Evolutionary conservation across 23 tunicate species (phyloP).

Genomic region (Diplosoma virens): DNA sequence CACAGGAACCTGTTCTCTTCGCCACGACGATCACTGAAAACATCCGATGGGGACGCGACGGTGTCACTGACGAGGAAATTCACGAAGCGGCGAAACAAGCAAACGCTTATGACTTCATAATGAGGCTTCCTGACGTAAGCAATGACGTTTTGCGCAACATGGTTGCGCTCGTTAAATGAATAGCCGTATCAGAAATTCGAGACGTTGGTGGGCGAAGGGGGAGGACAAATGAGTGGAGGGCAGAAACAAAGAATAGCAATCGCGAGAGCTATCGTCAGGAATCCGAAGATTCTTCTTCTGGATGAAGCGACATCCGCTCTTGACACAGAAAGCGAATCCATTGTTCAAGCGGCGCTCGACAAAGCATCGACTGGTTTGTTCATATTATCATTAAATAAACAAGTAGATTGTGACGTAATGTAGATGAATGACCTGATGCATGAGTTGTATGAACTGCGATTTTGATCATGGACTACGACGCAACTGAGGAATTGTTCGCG

Average conservation of each 20-base stretch:
- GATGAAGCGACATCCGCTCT: constrained; percentile 99
- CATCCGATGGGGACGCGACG: constrained; percentile 96
- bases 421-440: too few species aligned
- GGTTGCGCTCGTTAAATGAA: too few species aligned
- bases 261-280: constrained; percentile 94
- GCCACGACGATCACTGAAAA: constrained; percentile 86
- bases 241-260: constrained; percentile 98
- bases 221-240: constrained; percentile 98
- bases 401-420: too few species aligned
- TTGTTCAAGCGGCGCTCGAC: constrained; percentile 93
- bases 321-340: constrained; percentile 94
- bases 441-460: too few species aligned
- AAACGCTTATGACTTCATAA: constrained; percentile 93
- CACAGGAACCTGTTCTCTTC: constrained; percentile 92
- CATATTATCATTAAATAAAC: too few species aligned
- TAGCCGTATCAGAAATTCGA: constrained; percentile 66
- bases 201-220: constrained; percentile 97
- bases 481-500: not conserved
- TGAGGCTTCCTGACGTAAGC: constrained; percentile 69
- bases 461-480: not conserved
- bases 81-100: constrained; percentile 88
- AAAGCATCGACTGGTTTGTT: constrained; percentile 79
- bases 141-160: too few species aligned
- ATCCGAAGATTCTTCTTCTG: constrained; percentile 89
- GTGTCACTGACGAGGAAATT: constrained; percentile 72